Conservation (phyloP, 2,797 vertebrate species). For the Hirundo rustica region DNA sequence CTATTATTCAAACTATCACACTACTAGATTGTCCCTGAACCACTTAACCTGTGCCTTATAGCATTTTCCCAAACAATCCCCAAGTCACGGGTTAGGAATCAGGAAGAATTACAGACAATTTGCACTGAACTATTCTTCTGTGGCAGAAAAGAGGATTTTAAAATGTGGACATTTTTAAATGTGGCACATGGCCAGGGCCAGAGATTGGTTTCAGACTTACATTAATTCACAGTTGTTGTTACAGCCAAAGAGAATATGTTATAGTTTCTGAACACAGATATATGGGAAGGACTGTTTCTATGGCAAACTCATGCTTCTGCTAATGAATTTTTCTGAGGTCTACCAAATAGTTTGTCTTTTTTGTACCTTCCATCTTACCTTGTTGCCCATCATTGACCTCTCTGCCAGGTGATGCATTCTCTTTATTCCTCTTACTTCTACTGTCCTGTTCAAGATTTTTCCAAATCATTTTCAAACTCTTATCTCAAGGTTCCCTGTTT, state of each 20-base stretch:
- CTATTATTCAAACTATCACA: neutral
- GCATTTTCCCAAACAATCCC: neutral
- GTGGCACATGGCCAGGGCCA: fast-evolving
- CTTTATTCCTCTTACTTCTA: neutral
- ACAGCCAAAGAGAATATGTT: neutral
- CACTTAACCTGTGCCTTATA: neutral
- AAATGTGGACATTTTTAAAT: neutral
- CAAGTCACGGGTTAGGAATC: neutral
- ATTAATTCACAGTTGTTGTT: neutral
- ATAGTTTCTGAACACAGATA: neutral
- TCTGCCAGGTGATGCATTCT: neutral
- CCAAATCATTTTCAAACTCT: neutral
- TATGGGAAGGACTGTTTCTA: neutral
- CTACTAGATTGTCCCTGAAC: neutral
- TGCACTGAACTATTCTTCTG: neutral
- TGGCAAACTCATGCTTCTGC: neutral
- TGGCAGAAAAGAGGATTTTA: neutral
- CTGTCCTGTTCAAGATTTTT: neutral
- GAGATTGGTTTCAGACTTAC: neutral
- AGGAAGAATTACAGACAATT: neutral
- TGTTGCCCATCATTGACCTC: neutral
- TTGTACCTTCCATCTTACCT: neutral
- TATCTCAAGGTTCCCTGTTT: neutral
- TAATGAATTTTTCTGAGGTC: neutral
- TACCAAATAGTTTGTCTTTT: neutral